phyloP scores from a whole-genome alignment of 2,888 invertebrate species.

The Heliconius sara region DNA sequence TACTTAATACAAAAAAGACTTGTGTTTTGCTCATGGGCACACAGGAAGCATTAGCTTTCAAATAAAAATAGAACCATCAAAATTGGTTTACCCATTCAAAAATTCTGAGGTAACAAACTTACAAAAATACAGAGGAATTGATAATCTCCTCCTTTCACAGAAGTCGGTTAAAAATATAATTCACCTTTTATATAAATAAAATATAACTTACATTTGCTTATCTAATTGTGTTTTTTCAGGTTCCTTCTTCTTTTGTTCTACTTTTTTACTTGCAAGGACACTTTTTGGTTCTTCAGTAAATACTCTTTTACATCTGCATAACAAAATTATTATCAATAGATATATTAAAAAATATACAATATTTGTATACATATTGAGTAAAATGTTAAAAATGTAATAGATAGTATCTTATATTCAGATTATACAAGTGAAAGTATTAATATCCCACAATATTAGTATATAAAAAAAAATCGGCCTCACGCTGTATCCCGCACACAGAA shows the following conservation, averaged over 20 bases:
- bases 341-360: neutral
- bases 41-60: too few species aligned
- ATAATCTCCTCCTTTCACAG: too few species aligned
- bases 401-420: neutral
- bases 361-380: neutral
- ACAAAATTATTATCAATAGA: neutral
- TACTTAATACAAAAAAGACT: too few species aligned
- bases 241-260: slow-evolving; percentile 80
- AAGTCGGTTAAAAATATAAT: neutral
- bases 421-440: neutral
- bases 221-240: slow-evolving; percentile 70
- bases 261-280: slow-evolving; percentile 77
- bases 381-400: neutral
- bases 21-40: too few species aligned
- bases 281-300: slow-evolving; percentile 89
- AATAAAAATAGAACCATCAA: too few species aligned
- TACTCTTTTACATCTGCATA: slow-evolving; percentile 85
- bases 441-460: too few species aligned
- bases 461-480: too few species aligned
- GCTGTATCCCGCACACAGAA: too few species aligned
- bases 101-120: too few species aligned
- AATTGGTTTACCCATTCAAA: too few species aligned
- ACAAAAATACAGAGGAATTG: too few species aligned
- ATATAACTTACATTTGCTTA: slow-evolving; percentile 65
- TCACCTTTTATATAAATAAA: neutral